phyloP scores from a whole-genome alignment of 2,113 vertebrate genomes.

The Chaetodon trifascialis region DNA sequence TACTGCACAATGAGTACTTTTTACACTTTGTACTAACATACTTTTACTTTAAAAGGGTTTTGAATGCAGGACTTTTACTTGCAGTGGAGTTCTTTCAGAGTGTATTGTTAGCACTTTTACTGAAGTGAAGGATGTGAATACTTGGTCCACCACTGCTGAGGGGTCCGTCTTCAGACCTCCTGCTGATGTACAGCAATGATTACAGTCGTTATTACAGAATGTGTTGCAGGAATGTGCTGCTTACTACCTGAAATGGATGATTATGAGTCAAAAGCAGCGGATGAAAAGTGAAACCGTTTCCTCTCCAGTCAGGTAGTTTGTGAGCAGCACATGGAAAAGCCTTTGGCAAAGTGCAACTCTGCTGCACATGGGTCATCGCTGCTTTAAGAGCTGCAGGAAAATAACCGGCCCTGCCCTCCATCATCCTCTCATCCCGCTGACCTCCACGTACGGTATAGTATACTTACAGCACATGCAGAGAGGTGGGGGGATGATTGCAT shows the following conservation, averaged over 20 bases:
- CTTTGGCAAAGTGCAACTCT: conserved; percentile 76
- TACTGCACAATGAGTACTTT: not conserved
- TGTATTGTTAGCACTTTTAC: not conserved
- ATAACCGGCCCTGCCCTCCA: conserved; percentile 71
- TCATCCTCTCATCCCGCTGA: conserved; percentile 79
- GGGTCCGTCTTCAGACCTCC: no score
- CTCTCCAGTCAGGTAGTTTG: conserved; percentile 62
- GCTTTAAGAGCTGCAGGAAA: conserved; percentile 76
- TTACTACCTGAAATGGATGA: conserved; percentile 9
- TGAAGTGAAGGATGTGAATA: not conserved
- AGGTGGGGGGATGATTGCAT: conserved; percentile 68
- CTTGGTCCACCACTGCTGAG: not conserved
- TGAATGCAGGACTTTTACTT: not conserved
- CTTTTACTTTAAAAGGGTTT: no score
- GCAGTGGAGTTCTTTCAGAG: not conserved
- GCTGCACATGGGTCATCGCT: conserved; percentile 63
- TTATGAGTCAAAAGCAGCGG: conserved; percentile 33
- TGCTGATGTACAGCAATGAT: no score
- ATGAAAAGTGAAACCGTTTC: conserved; percentile 65
- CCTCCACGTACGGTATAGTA: conserved; percentile 70
- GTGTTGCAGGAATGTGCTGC: no score
- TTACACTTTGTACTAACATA: no score
- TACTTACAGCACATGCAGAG: conserved; percentile 67
- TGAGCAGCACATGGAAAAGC: conserved; percentile 40
- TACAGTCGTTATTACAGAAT: no score